A percentile compares a stretch with the other conserved stretches of the same genome.
phyloP scores from a whole-genome alignment of 1,140 invertebrate genomes.

The Zaprionus nigranus region DNA sequence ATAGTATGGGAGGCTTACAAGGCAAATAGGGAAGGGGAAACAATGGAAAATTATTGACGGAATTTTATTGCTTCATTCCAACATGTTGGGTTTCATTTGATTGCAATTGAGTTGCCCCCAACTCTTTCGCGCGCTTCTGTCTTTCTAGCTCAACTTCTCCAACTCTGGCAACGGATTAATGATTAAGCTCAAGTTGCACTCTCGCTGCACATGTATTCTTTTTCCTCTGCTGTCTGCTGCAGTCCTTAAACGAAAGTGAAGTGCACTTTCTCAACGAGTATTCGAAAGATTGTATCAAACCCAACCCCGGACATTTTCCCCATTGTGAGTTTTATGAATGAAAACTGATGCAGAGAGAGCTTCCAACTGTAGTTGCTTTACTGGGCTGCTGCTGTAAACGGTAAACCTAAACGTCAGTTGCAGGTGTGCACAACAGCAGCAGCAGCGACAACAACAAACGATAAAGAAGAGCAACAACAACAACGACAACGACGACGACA shows the following conservation, averaged over 20 bases:
- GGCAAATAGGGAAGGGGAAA: not conserved
- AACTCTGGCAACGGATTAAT: conserved; percentile 14
- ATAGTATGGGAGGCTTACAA: not conserved
- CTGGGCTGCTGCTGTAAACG: conserved; percentile 60
- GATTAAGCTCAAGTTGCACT: conserved; percentile 5
- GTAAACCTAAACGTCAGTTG: conserved; percentile 61
- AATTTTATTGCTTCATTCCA: not conserved
- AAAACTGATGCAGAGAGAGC: conserved; percentile 35
- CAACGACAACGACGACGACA: conserved; percentile 29
- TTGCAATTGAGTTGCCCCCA: not conserved
- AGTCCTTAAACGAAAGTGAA: conserved; percentile 12
- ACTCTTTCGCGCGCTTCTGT: not conserved
- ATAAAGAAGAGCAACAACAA: conserved; percentile 38
- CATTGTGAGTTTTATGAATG: conserved; percentile 57
- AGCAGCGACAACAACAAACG: conserved; percentile 46
- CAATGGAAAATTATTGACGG: not conserved
- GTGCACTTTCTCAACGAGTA: conserved; percentile 11
- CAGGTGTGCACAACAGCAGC: conserved; percentile 65
- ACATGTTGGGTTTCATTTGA: not conserved
- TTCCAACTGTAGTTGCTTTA: conserved; percentile 30
- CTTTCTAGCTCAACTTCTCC: not conserved
- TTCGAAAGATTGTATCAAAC: conserved; percentile 30
- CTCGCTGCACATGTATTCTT: not conserved
- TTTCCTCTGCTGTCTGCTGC: conserved; percentile 5
- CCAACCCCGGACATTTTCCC: not conserved